These are phyloP conservation scores for Euzetes globulus DNA, from an alignment of 2,888 invertebrate genomes.

Conservation along the genomic window DNA sequence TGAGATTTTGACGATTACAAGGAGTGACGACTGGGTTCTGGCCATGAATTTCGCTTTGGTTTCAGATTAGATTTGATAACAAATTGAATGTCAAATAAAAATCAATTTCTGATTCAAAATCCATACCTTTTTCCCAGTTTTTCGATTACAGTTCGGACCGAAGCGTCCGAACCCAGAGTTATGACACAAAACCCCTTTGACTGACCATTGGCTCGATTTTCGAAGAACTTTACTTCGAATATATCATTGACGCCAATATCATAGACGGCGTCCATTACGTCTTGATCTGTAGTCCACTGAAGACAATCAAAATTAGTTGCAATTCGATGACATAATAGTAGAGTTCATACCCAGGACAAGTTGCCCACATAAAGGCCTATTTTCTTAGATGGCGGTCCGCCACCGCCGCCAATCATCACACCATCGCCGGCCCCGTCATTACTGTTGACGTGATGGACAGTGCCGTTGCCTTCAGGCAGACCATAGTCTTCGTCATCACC, in stretches of 20 bases:
- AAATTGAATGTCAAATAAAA: background rate
- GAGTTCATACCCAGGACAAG: slow-evolving; percentile 79
- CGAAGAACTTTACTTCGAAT: slow-evolving; percentile 97
- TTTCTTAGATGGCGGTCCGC: slow-evolving; percentile 47
- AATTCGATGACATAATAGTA: no score
- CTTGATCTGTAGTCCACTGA: slow-evolving; percentile 97
- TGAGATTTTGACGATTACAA: slow-evolving; percentile 81
- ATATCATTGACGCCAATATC: slow-evolving; percentile 85
- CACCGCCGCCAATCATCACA: background rate
- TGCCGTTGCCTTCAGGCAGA: slow-evolving; percentile 30
- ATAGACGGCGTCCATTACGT: slow-evolving; percentile 80
- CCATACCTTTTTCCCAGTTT: slow-evolving; percentile 71
- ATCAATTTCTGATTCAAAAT: background rate
- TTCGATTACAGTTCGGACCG: slow-evolving; percentile 81
- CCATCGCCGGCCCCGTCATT: slow-evolving; percentile 33
- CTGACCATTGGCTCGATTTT: slow-evolving; percentile 96
- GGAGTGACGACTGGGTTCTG: slow-evolving; percentile 89
- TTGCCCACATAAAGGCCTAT: slow-evolving; percentile 95
- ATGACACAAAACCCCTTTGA: slow-evolving; percentile 97
- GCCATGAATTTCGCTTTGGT: slow-evolving; percentile 69
- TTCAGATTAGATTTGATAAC: slow-evolving; percentile 12
- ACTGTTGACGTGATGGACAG: slow-evolving; percentile 31
- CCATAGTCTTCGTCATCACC: slow-evolving; percentile 36
- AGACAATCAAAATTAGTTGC: slow-evolving; percentile 45
- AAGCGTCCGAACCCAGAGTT: slow-evolving; percentile 83